Evolutionary conservation across 1,140 invertebrate genomes (phyloP).

Genomic region (Pseudomyrmex sp.): DNA sequence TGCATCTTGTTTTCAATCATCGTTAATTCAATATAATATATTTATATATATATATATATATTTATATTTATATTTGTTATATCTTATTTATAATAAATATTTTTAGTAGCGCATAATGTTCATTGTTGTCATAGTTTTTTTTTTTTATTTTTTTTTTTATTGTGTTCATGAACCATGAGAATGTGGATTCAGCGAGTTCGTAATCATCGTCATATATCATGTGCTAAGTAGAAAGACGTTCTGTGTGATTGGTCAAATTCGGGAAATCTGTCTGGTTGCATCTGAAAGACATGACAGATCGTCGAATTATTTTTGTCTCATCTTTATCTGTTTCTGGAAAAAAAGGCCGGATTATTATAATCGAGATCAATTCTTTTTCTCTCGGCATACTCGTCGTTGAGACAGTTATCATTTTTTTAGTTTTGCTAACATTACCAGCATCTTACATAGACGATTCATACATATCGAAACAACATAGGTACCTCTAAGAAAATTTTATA

Average conservation of each 20-base stretch:
- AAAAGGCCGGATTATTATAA: constrained; percentile 34
- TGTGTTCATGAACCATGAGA: constrained; percentile 74
- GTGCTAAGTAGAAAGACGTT: constrained; percentile 73
- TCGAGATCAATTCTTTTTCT: constrained; percentile 46
- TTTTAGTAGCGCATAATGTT: constrained; percentile 75
- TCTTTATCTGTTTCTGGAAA: not conserved
- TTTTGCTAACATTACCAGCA: constrained; percentile 53
- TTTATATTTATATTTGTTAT: constrained; percentile 77
- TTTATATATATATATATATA: constrained; percentile 66
- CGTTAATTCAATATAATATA: constrained; percentile 79
- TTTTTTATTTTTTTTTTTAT: constrained; percentile 32
- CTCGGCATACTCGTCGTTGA: constrained; percentile 25
- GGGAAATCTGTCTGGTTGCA: constrained; percentile 54
- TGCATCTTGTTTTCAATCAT: constrained; percentile 77
- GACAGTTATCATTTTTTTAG: not conserved
- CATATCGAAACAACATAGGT: constrained; percentile 66
- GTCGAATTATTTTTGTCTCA: constrained; percentile 47
- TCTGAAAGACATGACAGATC: constrained; percentile 43
- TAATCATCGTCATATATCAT: constrained; percentile 62
- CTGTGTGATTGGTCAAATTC: constrained; percentile 68
- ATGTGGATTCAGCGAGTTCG: constrained; percentile 72
- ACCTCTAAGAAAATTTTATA: constrained; percentile 70
- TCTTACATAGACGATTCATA: constrained; percentile 68
- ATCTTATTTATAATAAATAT: constrained; percentile 79
- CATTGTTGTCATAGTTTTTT: constrained; percentile 68